Conservation (phyloP, 2,797 vertebrate species). For the Galaxias olidus region DNA sequence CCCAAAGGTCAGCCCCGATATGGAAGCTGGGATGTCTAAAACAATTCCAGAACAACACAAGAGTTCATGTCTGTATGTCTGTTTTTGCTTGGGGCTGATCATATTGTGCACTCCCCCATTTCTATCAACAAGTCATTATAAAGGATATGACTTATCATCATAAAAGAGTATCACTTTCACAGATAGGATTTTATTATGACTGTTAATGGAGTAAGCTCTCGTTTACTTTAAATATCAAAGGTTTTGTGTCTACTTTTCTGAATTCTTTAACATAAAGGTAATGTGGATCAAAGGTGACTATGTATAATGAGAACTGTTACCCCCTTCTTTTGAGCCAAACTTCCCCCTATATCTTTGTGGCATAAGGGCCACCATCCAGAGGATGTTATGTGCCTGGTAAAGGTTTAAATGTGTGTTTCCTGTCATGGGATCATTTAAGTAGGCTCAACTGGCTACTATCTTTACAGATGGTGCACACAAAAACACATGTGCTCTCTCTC, state of each 20-base stretch:
- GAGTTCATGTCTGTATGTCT: slow-evolving; percentile 11
- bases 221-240: too few species aligned
- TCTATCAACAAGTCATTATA: background rate
- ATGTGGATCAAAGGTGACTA: too few species aligned
- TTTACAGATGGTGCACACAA: slow-evolving; percentile 39
- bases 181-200: too few species aligned
- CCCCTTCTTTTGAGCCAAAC: background rate
- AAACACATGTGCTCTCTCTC: slow-evolving; percentile 25
- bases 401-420: slow-evolving; percentile 41
- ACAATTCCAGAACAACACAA: slow-evolving; percentile 16
- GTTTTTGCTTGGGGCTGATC: background rate
- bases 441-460: slow-evolving; percentile 47
- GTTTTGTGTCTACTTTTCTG: too few species aligned
- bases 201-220: too few species aligned
- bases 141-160: background rate
- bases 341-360: background rate
- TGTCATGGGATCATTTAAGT: slow-evolving; percentile 46
- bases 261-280: too few species aligned
- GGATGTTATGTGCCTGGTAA: background rate
- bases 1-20: slow-evolving; percentile 31
- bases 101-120: background rate
- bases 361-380: background rate
- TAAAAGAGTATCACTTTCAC: background rate
- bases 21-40: slow-evolving; percentile 15
- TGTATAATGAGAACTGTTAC: too few species aligned